Evolutionary conservation across 2,888 invertebrate species (phyloP).

Genomic region (Clusia tigrina): DNA sequence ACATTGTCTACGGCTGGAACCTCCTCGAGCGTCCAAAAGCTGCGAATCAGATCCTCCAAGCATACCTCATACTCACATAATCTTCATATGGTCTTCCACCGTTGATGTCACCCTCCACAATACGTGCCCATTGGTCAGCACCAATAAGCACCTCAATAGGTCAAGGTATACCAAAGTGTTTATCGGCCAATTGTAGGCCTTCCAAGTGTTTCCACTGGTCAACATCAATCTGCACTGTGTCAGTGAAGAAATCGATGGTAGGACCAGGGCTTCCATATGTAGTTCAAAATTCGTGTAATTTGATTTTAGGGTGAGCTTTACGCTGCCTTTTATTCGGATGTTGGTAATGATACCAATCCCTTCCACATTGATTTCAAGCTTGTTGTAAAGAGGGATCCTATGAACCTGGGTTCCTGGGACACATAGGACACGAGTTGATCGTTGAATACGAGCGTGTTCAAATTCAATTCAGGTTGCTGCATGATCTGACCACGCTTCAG

Average conservation of each 20-base stretch:
- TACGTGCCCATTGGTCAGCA: conserved; percentile 18
- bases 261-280: neutral
- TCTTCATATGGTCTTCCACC: conserved; percentile 19
- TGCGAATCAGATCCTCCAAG: conserved; percentile 27
- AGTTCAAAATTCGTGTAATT: conserved; percentile 10
- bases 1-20: neutral
- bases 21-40: conserved; percentile 28
- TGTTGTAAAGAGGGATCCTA: conserved; percentile 17
- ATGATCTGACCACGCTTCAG: neutral
- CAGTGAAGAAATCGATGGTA: neutral
- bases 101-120: conserved; percentile 13
- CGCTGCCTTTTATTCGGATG: conserved; percentile 21
- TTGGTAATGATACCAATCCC: conserved; percentile 21
- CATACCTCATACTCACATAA: conserved; percentile 1
- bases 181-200: neutral
- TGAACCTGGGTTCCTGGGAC: conserved; percentile 33
- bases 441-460: too few relatives aligned
- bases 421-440: conserved; percentile 22
- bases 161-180: conserved; percentile 32
- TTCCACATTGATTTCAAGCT: conserved; percentile 21
- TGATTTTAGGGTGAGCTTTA: conserved; percentile 15
- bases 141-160: conserved; percentile 29
- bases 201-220: neutral
- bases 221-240: neutral
- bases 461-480: neutral